Percentiles rank a stretch among this genome's conserved stretches.
These are phyloP conservation scores for Hydra vulgaris DNA, from an alignment of 30 jellyfish, hydroid and myxozoan genomes.

Conservation along the genomic window DNA sequence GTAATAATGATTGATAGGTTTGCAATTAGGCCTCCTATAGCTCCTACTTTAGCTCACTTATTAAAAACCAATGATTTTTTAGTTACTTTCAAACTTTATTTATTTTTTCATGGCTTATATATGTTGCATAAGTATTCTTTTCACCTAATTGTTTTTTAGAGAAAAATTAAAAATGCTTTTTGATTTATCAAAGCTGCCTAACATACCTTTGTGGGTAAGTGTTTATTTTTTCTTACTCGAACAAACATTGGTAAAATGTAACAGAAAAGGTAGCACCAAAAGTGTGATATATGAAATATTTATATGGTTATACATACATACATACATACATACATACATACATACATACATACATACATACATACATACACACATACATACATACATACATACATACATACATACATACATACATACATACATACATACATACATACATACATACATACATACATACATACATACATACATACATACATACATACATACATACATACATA, in stretches of 20 bases:
- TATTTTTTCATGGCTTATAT: too few relatives aligned
- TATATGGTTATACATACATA: not conserved
- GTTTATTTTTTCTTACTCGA: too few relatives aligned
- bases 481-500: not conserved
- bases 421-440: not conserved
- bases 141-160: too few relatives aligned
- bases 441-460: not conserved
- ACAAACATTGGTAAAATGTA: too few relatives aligned
- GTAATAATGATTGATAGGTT: too few relatives aligned
- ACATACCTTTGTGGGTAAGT: not conserved
- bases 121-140: too few relatives aligned
- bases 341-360: slow-evolving; percentile 8
- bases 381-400: slow-evolving; percentile 1
- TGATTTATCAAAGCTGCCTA: not conserved
- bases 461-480: not conserved
- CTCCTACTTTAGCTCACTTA: too few relatives aligned
- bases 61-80: too few relatives aligned
- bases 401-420: not conserved
- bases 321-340: slow-evolving; percentile 2
- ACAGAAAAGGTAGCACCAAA: too few relatives aligned
- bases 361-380: slow-evolving; percentile 5
- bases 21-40: too few relatives aligned
- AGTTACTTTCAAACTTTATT: too few relatives aligned
- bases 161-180: not conserved
- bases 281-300: too few relatives aligned